These are phyloP conservation scores for Drymonia ruficornis DNA, from an alignment of 2,888 invertebrate genomes.

Conservation along the genomic window DNA sequence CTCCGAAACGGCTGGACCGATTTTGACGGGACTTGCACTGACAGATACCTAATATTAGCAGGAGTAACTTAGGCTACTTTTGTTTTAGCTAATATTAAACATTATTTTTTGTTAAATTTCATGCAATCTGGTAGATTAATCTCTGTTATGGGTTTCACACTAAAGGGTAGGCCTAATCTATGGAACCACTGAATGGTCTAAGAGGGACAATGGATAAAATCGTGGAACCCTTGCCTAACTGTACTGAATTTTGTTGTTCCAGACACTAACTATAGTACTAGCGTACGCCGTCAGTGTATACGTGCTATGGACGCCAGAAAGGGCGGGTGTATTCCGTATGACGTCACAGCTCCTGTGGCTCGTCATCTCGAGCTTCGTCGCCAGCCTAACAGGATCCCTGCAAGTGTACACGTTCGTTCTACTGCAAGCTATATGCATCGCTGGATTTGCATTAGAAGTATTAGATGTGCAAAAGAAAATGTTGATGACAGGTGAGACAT, in stretches of 20 bases:
- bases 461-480: slow-evolving; percentile 82
- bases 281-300: slow-evolving; percentile 89
- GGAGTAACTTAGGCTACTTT: too few relatives aligned
- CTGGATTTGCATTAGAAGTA: slow-evolving; percentile 87
- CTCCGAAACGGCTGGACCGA: too few relatives aligned
- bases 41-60: too few relatives aligned
- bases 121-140: too few relatives aligned
- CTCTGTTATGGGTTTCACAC: too few relatives aligned
- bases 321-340: slow-evolving; percentile 87
- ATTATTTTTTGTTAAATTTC: too few relatives aligned
- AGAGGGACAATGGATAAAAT: too few relatives aligned
- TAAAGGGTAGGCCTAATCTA: too few relatives aligned
- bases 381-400: slow-evolving; percentile 90
- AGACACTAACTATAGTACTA: slow-evolving; percentile 88
- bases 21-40: too few relatives aligned
- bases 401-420: slow-evolving; percentile 90
- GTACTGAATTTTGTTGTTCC: slow-evolving; percentile 52
- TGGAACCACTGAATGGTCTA: too few relatives aligned
- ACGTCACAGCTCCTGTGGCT: slow-evolving; percentile 91
- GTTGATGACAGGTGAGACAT: slow-evolving; percentile 65
- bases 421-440: slow-evolving; percentile 86
- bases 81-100: too few relatives aligned
- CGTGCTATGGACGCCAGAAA: slow-evolving; percentile 90
- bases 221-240: too few relatives aligned
- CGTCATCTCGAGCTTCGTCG: slow-evolving; percentile 89